Percentiles rank a stretch among this genome's conserved stretches.
phyloP scores from a whole-genome alignment of 1,140 invertebrate genomes.

The Brachionus asplanchnoidis region DNA sequence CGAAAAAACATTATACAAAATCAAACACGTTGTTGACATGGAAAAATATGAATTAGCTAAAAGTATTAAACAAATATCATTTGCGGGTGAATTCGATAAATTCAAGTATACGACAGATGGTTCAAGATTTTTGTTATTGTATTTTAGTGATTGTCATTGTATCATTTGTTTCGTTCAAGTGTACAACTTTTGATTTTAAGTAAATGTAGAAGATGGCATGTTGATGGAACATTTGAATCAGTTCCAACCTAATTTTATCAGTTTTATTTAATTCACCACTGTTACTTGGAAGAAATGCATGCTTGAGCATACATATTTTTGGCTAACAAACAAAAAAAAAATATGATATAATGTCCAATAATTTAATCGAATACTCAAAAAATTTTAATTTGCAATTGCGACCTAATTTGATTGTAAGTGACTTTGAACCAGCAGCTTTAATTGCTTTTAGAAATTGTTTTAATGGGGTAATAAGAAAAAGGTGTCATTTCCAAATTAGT shows the following conservation, averaged over 20 bases:
- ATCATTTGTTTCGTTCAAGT: neutral
- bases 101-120: neutral
- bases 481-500: neutral
- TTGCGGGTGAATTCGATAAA: neutral
- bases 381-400: neutral
- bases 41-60: neutral
- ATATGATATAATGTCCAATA: neutral
- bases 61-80: neutral
- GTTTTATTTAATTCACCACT: neutral
- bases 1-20: neutral
- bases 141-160: neutral
- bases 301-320: neutral
- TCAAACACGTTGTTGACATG: neutral
- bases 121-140: neutral
- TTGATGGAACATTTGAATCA: neutral
- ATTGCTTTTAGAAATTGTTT: neutral
- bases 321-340: neutral
- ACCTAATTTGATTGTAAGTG: neutral
- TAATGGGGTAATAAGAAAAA: neutral
- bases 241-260: neutral
- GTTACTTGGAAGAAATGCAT: neutral
- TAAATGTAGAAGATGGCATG: neutral
- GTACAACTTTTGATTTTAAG: neutral
- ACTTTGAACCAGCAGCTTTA: neutral
- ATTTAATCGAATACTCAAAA: neutral